A percentile compares a stretch with the other conserved stretches of the same genome.
phyloP scores from a whole-genome alignment of 2,113 vertebrate species.

The Lophius piscatorius region DNA sequence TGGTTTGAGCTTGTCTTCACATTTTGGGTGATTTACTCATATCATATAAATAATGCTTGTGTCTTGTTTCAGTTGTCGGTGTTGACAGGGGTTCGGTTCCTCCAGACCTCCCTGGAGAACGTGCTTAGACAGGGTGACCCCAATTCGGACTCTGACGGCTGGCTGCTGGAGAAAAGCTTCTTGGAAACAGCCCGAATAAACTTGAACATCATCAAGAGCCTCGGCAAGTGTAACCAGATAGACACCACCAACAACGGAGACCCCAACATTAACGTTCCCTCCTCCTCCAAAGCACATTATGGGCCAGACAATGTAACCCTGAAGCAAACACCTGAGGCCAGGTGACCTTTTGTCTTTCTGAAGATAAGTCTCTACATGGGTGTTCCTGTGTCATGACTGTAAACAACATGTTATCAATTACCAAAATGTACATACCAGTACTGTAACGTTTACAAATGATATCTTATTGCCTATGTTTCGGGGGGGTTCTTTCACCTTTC shows the following conservation, averaged over 20 bases:
- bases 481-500: not conserved
- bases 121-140: constrained; percentile 82
- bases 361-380: no score
- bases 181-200: constrained; percentile 87
- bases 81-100: constrained; percentile 87
- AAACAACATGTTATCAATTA: not conserved
- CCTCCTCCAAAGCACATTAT: constrained; percentile 78
- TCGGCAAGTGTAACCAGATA: constrained; percentile 85
- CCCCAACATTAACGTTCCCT: constrained; percentile 83
- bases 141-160: constrained; percentile 86
- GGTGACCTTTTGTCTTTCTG: constrained; percentile 50
- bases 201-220: constrained; percentile 85
- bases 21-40: not conserved
- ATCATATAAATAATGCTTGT: not conserved
- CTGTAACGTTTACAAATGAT: constrained; percentile 52
- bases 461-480: constrained; percentile 45
- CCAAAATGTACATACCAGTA: constrained; percentile 5
- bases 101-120: constrained; percentile 89
- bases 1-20: not conserved
- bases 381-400: not conserved
- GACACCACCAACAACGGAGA: constrained; percentile 78
- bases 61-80: constrained; percentile 81
- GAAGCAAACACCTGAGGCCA: constrained; percentile 65
- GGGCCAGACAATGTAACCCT: constrained; percentile 80
- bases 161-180: constrained; percentile 87